A percentile compares a stretch with the other conserved stretches of the same genome.
These are phyloP conservation scores for Macroramphosus scolopax DNA, from an alignment of 2,797 vertebrate genomes.

Conservation along the genomic window DNA sequence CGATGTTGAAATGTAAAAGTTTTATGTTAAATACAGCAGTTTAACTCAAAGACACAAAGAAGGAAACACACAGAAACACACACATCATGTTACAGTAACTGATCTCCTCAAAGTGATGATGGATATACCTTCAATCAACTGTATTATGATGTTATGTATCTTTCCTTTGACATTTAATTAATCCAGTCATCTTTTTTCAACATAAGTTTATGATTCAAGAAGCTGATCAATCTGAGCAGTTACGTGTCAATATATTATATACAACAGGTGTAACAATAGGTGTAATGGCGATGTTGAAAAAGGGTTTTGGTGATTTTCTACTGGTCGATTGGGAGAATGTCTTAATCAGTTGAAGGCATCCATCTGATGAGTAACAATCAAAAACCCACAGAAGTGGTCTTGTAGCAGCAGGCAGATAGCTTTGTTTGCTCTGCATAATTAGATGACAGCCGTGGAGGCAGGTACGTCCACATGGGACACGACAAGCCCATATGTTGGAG, in stretches of 20 bases:
- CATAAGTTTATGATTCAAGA: no score
- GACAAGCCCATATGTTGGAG: conserved; percentile 76
- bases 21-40: no score
- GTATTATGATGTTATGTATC: no score
- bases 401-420: conserved; percentile 74
- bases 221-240: no score
- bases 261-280: conserved; percentile 44
- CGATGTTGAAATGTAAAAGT: conserved; percentile 21
- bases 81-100: no score
- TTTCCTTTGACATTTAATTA: no score
- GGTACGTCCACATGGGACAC: conserved; percentile 77
- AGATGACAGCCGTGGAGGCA: conserved; percentile 76
- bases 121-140: no score
- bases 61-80: no score
- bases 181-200: no score
- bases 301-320: conserved; percentile 47
- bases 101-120: no score
- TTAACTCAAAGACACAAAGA: no score
- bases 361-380: conserved; percentile 68
- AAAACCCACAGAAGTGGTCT: conserved; percentile 66
- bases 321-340: conserved; percentile 57
- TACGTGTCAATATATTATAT: no score
- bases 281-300: conserved; percentile 45
- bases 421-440: conserved; percentile 81
- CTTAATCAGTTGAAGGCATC: conserved; percentile 64